These are phyloP conservation scores for Furcifer pardalis DNA, from an alignment of 2,797 vertebrate species.

Conservation along the genomic window DNA sequence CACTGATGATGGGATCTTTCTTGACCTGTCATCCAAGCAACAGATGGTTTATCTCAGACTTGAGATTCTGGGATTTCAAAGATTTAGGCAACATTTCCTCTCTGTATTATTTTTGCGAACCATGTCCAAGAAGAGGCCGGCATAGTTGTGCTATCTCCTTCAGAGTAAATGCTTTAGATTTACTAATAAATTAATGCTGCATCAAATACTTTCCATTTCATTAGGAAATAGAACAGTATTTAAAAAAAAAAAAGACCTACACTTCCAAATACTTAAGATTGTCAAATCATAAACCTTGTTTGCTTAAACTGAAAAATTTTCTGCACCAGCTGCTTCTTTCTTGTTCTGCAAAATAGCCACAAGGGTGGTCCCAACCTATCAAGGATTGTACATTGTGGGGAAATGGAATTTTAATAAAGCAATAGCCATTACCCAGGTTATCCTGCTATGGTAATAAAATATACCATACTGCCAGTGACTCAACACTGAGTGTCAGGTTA, in stretches of 20 bases:
- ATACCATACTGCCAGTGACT: too few relatives aligned
- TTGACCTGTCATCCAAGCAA: conserved; percentile 38
- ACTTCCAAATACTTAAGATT: background rate
- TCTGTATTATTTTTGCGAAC: conserved; percentile 5
- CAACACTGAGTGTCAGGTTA: too few relatives aligned
- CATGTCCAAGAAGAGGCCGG: conserved; percentile 19
- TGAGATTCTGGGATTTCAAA: conserved; percentile 42
- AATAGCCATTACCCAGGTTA: too few relatives aligned
- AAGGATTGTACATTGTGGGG: background rate
- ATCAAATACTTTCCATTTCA: background rate
- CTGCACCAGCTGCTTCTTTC: background rate
- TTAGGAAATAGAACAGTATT: background rate
- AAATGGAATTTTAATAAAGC: too few relatives aligned
- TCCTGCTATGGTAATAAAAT: too few relatives aligned
- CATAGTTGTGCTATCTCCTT: conserved; percentile 2
- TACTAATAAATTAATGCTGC: background rate
- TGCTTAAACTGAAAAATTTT: background rate
- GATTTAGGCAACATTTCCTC: conserved; percentile 28
- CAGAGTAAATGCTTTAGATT: background rate
- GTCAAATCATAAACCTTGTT: background rate
- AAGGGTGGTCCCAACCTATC: background rate
- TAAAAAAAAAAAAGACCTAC: background rate
- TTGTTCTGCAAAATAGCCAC: background rate
- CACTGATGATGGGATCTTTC: conserved; percentile 29
- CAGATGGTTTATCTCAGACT: conserved; percentile 56